Base-by-base conservation (phyloP, 2,888 invertebrate genomes). In the Tromatobia lineatoria region DNA sequence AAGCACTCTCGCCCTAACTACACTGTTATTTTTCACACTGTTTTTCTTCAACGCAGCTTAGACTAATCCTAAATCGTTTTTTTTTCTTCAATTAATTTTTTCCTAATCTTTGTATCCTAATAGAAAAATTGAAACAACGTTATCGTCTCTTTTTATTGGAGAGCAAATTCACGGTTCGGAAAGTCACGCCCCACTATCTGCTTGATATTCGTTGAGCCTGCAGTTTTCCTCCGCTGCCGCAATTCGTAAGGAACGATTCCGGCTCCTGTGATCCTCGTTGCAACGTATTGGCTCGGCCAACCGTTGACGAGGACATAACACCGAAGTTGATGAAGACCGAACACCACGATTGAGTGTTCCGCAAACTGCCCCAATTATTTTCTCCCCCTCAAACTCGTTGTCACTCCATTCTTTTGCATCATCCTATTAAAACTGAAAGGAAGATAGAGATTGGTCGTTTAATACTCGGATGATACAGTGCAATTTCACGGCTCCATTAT, bases 381-480 rank as follows among this genome's bases (percentile, higher is more conserved):
- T 61, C 25, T 59, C 50, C 38, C 52, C 34, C 47, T 42, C 73
- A 67, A 77, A 69, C 67, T 75, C 69, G 69, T 47, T 70, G 59
- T 45, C 67, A 29, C 75, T 50, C 66, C 67, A 71, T 73, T 78
- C 15, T 64, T n/a, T 18, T 54, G 29, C 8, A 38, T 38, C 59
- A 59, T 13, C 18, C 47, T 78, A 47, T 61, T 69, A 52, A 64
- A 70, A 80, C 83, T 84, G 83, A 84, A 84, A 84, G 76, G 73
- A 84, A 84, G 69, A 84, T 52, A 77, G 11, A 73, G 42, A 66
- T 38, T 61, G 11, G 77, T 42, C 25, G 20, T 25, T 74, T 79
- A 23, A 70, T 23, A 20, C 50, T 47, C 8, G 11, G 20, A 13
- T 59, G n/a, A 1, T 59, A 25, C 3, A 29, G 25, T 11, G 4